Percentiles rank a stretch among this genome's conserved stretches.
These are phyloP conservation scores for Equus quagga DNA, from an alignment of 2,113 vertebrate genomes.

Conservation along the genomic window DNA sequence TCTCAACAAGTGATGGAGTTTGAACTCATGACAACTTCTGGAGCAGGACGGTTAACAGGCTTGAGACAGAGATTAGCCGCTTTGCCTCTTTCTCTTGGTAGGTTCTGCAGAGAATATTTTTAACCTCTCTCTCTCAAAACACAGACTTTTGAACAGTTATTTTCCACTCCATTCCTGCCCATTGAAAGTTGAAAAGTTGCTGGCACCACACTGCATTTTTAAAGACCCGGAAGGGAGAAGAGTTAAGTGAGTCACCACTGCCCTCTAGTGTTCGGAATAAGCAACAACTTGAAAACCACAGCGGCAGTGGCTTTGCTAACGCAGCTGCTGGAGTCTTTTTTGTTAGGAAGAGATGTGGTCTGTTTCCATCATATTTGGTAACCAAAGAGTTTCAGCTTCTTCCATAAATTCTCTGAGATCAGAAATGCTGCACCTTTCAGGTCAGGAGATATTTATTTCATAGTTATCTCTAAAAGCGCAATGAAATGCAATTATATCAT, in stretches of 20 bases:
- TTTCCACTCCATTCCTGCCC: slow-evolving; percentile 73
- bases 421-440: slow-evolving; percentile 51
- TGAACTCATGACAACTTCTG: neutral
- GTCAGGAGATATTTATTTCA: slow-evolving; percentile 13
- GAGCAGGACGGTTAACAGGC: neutral
- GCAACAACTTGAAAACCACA: accelerated
- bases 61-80: slow-evolving; percentile 14
- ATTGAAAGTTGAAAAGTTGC: slow-evolving; percentile 64
- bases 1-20: slow-evolving; percentile 57
- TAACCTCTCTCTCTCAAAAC: slow-evolving; percentile 65
- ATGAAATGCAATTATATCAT: slow-evolving; percentile 39
- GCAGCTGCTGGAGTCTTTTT: neutral
- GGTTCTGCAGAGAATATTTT: slow-evolving; percentile 46
- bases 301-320: neutral
- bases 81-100: slow-evolving; percentile 1
- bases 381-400: slow-evolving; percentile 31
- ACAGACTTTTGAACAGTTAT: slow-evolving; percentile 75
- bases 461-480: slow-evolving; percentile 56
- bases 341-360: slow-evolving; percentile 38
- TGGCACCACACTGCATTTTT: slow-evolving; percentile 41
- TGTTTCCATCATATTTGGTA: slow-evolving; percentile 45
- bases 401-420: slow-evolving; percentile 27
- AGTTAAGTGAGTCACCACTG: slow-evolving; percentile 82
- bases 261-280: slow-evolving; percentile 82
- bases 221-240: neutral